phyloP scores from a whole-genome alignment of 2,113 vertebrate species.

The Ramphastos sulfuratus region DNA sequence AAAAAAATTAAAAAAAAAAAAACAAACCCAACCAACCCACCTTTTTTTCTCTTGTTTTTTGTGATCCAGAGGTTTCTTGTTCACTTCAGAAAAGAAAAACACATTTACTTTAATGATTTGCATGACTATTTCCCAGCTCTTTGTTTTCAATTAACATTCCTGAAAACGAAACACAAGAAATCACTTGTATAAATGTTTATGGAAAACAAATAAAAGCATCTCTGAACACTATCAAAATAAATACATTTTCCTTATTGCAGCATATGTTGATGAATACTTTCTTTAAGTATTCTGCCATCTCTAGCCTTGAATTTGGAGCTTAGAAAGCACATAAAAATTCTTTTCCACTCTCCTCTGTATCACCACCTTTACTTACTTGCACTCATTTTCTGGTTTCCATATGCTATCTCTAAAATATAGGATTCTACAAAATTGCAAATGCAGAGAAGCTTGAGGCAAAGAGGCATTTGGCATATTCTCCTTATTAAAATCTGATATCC shows the following conservation, averaged over 20 bases:
- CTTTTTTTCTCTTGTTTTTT: too few species aligned
- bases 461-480: slow-evolving; percentile 11
- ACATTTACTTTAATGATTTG: background rate
- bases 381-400: slow-evolving; percentile 12
- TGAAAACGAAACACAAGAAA: slow-evolving; percentile 18
- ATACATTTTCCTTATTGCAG: slow-evolving; percentile 3
- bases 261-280: slow-evolving; percentile 13
- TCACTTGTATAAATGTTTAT: background rate
- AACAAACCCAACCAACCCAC: too few species aligned
- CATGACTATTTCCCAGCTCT: background rate
- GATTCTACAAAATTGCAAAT: background rate
- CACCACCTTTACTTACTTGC: background rate
- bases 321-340: slow-evolving; percentile 12
- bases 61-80: background rate
- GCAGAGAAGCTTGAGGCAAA: slow-evolving; percentile 16
- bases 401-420: slow-evolving; percentile 22
- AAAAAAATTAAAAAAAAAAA: fast-evolving
- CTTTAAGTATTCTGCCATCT: background rate
- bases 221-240: background rate
- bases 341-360: background rate
- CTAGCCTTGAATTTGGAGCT: background rate
- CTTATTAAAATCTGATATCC: background rate
- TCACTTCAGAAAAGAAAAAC: background rate
- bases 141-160: slow-evolving; percentile 40
- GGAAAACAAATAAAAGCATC: slow-evolving; percentile 31